Percentiles rank a stretch among this genome's conserved stretches.
These are phyloP conservation scores for Diplolepis rosae DNA, from an alignment of 2,888 invertebrate species.

Conservation along the genomic window DNA sequence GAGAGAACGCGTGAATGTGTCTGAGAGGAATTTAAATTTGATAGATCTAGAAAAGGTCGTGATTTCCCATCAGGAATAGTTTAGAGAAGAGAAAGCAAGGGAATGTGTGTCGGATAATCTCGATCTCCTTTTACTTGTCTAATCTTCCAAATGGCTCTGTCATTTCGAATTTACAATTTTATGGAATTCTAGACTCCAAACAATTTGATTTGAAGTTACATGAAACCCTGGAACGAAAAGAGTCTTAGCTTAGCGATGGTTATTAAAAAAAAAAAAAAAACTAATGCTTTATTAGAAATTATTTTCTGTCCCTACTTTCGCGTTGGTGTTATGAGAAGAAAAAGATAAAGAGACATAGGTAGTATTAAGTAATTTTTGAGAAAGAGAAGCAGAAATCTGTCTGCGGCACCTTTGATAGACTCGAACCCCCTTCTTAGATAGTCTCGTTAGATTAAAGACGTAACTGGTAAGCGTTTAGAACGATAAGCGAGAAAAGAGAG, in stretches of 20 bases:
- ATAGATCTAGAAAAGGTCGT: conserved; percentile 7
- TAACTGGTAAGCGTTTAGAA: conserved; percentile 12
- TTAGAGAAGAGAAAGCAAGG: conserved; percentile 8
- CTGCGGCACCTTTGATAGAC: conserved; percentile 1
- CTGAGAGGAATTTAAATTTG: conserved; percentile 9
- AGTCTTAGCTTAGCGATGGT: conserved; percentile 31
- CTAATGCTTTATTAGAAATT: conserved; percentile 19
- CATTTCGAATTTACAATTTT: not conserved
- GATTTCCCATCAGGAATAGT: conserved; percentile 23
- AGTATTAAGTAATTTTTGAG: conserved; percentile 14
- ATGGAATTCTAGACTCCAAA: too few relatives aligned
- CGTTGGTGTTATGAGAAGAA: conserved; percentile 33
- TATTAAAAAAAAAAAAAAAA: not conserved
- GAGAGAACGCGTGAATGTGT: not conserved
- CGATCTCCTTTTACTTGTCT: conserved; percentile 23
- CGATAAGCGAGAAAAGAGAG: conserved; percentile 45
- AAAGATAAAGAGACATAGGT: conserved; percentile 30
- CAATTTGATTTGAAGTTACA: too few relatives aligned
- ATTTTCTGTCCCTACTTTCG: conserved; percentile 16
- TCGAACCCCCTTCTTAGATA: conserved; percentile 12
- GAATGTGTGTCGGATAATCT: conserved; percentile 13
- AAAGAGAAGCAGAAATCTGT: conserved; percentile 8
- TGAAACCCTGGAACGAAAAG: conserved; percentile 24
- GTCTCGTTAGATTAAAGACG: not conserved
- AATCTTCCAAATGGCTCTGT: conserved; percentile 15